Conservation (phyloP, 2,113 vertebrate genomes). For the Xenopus borealis region DNA sequence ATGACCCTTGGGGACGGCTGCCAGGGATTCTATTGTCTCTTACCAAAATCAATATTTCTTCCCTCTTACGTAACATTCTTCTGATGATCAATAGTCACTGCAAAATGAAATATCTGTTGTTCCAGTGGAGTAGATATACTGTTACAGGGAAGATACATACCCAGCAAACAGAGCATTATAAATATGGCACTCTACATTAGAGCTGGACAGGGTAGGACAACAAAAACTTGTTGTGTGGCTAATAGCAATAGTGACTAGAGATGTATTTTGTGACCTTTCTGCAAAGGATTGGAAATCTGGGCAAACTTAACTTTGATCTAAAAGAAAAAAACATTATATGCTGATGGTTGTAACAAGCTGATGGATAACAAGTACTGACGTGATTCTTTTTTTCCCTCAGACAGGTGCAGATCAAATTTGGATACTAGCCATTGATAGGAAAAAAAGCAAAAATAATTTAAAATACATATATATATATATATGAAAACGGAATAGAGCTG, state of each 20-base stretch:
- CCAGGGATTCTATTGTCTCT: slow-evolving; percentile 8
- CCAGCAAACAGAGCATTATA: not conserved
- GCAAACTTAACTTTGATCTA: too few relatives aligned
- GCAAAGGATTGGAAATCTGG: too few relatives aligned
- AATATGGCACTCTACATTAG: slow-evolving; percentile 6
- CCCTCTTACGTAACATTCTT: slow-evolving; percentile 30
- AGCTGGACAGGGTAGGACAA: slow-evolving; percentile 39
- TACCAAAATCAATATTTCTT: slow-evolving; percentile 36
- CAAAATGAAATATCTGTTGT: slow-evolving; percentile 42
- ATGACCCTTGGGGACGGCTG: slow-evolving; percentile 5
- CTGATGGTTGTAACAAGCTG: too few relatives aligned
- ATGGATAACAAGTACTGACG: slow-evolving; percentile 37
- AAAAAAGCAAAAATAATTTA: slow-evolving; percentile 53
- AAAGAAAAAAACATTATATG: too few relatives aligned
- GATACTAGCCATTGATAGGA: slow-evolving; percentile 44
- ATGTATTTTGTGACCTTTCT: too few relatives aligned
- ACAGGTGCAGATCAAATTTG: slow-evolving; percentile 63
- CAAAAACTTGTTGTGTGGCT: slow-evolving; percentile 26
- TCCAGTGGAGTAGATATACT: slow-evolving; percentile 34
- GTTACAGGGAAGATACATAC: not conserved
- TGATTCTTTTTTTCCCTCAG: slow-evolving; percentile 50
- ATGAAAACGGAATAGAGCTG: slow-evolving; percentile 48
- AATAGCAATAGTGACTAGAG: not conserved
- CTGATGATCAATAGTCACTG: slow-evolving; percentile 25
- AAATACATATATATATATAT: slow-evolving; percentile 38